phyloP scores from a whole-genome alignment of 2,113 vertebrate species.

The Tupaia tana region DNA sequence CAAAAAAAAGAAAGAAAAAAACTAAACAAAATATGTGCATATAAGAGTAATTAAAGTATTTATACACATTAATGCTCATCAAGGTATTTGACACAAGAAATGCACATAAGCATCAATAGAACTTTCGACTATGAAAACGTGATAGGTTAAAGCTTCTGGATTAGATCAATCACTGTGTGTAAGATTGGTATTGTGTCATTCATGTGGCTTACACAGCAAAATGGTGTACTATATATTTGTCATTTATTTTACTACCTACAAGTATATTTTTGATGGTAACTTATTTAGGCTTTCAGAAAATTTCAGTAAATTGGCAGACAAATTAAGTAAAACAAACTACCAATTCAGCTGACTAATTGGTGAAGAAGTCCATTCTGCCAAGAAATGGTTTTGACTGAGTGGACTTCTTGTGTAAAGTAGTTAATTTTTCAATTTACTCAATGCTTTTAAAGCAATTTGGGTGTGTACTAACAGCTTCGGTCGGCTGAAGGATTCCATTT shows the following conservation, averaged over 20 bases:
- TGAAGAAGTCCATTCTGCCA: constrained; percentile 50
- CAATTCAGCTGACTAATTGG: constrained; percentile 49
- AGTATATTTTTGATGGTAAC: neutral
- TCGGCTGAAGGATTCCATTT: neutral
- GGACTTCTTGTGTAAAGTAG: constrained; percentile 36
- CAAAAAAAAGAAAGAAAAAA: neutral
- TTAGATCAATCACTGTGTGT: neutral
- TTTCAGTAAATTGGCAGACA: constrained; percentile 15
- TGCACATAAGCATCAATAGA: neutral
- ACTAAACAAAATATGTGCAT: neutral
- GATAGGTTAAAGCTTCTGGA: neutral
- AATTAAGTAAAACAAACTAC: constrained; percentile 42
- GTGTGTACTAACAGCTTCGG: neutral
- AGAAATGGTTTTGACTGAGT: constrained; percentile 24
- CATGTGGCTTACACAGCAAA: neutral
- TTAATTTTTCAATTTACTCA: constrained; percentile 51
- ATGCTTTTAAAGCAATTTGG: constrained; percentile 18
- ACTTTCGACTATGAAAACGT: neutral
- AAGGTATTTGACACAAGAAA: neutral
- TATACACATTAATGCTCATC: neutral
- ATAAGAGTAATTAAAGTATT: neutral
- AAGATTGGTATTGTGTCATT: neutral
- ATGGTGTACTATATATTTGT: neutral
- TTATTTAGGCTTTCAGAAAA: neutral
- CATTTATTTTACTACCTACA: neutral